Conservation (phyloP, 2,113 vertebrate genomes). For the Crypturellus undulatus region DNA sequence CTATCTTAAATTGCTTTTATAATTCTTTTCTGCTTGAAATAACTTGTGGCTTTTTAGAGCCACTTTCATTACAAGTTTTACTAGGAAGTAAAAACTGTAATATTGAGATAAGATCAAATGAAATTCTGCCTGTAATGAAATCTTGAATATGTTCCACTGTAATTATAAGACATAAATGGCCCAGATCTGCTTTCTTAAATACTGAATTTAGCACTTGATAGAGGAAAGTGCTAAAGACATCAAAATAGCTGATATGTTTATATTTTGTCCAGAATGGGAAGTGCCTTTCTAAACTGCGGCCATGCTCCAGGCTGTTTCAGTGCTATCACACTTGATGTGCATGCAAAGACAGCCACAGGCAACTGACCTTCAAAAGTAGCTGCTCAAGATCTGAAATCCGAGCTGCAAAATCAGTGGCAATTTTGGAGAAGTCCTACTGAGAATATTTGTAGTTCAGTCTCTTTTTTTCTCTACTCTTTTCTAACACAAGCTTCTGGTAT, state of each 20-base stretch:
- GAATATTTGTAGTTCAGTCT: background rate
- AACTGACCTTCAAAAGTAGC: background rate
- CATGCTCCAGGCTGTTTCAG: rapidly evolving
- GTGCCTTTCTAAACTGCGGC: background rate
- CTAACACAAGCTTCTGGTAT: background rate
- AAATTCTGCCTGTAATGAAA: slow-evolving; percentile 42
- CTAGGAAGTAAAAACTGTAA: slow-evolving; percentile 10
- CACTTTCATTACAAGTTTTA: slow-evolving; percentile 17
- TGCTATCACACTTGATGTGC: background rate
- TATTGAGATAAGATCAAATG: slow-evolving; percentile 39
- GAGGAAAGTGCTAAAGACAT: background rate
- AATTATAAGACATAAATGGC: slow-evolving; percentile 23
- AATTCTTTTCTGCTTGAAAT: slow-evolving; percentile 40
- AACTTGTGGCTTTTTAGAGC: background rate
- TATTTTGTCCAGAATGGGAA: background rate
- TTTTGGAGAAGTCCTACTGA: background rate
- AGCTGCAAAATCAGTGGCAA: background rate
- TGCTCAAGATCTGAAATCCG: background rate
- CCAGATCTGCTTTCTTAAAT: slow-evolving; percentile 32
- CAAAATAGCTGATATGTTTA: background rate
- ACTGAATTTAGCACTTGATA: slow-evolving; percentile 25
- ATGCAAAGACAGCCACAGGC: background rate
- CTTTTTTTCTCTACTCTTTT: background rate
- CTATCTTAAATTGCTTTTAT: slow-evolving; percentile 6
- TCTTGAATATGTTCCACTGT: background rate